Evolutionary conservation across 2,888 invertebrate species (phyloP), one percentile per base, ranked within the genome.

Genomic region (Mesorhabditis spiculigera): DNA sequence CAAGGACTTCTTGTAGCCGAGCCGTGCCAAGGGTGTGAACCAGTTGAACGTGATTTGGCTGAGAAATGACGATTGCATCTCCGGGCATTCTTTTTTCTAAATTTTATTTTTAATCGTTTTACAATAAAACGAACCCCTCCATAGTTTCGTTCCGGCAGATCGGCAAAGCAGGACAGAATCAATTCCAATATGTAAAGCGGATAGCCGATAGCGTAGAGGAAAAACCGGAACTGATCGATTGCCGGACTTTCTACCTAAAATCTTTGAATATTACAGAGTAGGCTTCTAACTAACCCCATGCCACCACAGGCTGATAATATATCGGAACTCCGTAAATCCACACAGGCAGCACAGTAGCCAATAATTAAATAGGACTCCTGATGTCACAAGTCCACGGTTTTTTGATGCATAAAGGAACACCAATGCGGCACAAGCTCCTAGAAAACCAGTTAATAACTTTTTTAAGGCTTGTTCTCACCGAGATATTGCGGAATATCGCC

Each of bases 1-100:
- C 74, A 97, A 87, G 13, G 93, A 92, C 79, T 91, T 91, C 71
- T 90, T 71, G 73, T 85, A 75, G 43, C 85, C 85, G 28, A 74
- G 73, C 28, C 70, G 72, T 4, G 85, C 82, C 13, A 85, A 71
- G 42, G 87, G 90, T 86, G 87, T 94, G 92, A 87, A 95, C 94
- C 96, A 97, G 78, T 91, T 90, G 87, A 93, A 97, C 4, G 93
- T 90, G 13, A 95, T 88, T 72, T 91, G 91, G 41, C 93, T 93
- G 13, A 94, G 90, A 87, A 93, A 95, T 66, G 94, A 93, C 42
- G 93, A 90, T 43, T 90, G 89, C 74, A 90, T 89, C 86, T 96
- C 95, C 41, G 96, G 96, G 76, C 87, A 83, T 6, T 74, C 71
- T 5, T 78, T 77, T n/a, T 16, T 64, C 50, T 16, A 45, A 8